A percentile compares a stretch with the other conserved stretches of the same genome.
phyloP scores from a whole-genome alignment of 64 coral and sea anemone genomes.

The Acropora tenuis region DNA sequence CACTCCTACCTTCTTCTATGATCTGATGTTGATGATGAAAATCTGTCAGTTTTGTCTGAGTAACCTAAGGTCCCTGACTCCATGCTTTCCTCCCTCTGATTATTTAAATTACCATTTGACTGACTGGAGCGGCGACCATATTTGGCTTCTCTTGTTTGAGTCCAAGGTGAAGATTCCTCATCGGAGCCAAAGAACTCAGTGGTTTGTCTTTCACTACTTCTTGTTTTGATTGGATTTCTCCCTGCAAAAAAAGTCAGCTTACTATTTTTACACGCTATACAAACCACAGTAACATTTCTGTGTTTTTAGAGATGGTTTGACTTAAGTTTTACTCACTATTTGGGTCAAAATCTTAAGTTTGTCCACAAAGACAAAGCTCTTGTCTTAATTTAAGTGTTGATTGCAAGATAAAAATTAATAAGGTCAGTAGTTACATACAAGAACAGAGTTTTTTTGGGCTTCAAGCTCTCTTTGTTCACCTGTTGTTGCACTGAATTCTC shows the following conservation, averaged over 20 bases:
- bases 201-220: conserved; percentile 39
- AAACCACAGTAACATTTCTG: too few species aligned
- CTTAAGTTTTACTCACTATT: too few species aligned
- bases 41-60: conserved; percentile 60
- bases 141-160: conserved; percentile 53
- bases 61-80: conserved; percentile 28
- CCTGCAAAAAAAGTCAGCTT: not conserved
- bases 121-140: conserved; percentile 73
- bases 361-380: too few species aligned
- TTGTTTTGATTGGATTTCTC: conserved; percentile 18
- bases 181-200: conserved; percentile 59
- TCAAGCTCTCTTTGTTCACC: not conserved
- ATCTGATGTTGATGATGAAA: conserved; percentile 53
- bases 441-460: too few species aligned
- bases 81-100: not conserved
- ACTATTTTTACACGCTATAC: not conserved
- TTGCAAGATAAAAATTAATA: too few species aligned
- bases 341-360: too few species aligned
- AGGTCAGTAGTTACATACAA: too few species aligned
- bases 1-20: conserved; percentile 36
- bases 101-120: conserved; percentile 13
- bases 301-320: too few species aligned
- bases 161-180: conserved; percentile 33
- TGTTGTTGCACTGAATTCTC: not conserved
- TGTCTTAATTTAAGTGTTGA: too few species aligned